phyloP scores from a whole-genome alignment of 2,888 invertebrate genomes.

The Antheraea assamensis region DNA sequence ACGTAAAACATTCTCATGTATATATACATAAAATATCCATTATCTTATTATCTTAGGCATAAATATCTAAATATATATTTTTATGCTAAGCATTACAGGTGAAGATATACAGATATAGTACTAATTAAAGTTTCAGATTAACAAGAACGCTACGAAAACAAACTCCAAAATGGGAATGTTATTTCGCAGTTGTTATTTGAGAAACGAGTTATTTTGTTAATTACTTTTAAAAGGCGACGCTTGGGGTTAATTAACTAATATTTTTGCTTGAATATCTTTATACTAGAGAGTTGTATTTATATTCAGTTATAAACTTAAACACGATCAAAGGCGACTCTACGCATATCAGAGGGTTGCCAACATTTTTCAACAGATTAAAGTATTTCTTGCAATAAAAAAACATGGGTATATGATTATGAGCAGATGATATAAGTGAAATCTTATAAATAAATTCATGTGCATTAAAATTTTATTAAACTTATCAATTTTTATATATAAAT shows the following conservation, averaged over 20 bases:
- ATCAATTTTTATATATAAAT: no score
- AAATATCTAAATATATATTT: not conserved
- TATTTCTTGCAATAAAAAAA: no score
- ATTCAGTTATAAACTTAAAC: not conserved
- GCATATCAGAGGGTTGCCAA: not conserved
- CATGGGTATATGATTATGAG: no score
- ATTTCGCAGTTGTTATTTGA: conserved; percentile 20
- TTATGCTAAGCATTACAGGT: not conserved
- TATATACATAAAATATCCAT: no score
- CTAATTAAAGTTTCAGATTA: conserved; percentile 27
- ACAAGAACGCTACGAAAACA: conserved; percentile 15
- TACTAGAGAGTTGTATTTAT: not conserved
- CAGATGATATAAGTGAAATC: no score
- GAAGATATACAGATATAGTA: conserved; percentile 5
- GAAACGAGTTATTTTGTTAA: conserved; percentile 18
- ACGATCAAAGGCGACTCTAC: not conserved
- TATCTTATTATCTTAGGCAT: no score
- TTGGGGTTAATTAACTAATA: not conserved
- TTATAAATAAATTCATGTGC: no score
- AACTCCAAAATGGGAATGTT: conserved; percentile 15
- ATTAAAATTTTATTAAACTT: no score
- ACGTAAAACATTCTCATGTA: no score
- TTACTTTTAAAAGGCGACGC: conserved; percentile 14
- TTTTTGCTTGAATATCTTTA: not conserved
- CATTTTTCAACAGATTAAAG: not conserved